Base-by-base conservation (phyloP, 2,113 vertebrate species). In the Anolis carolinensis region DNA sequence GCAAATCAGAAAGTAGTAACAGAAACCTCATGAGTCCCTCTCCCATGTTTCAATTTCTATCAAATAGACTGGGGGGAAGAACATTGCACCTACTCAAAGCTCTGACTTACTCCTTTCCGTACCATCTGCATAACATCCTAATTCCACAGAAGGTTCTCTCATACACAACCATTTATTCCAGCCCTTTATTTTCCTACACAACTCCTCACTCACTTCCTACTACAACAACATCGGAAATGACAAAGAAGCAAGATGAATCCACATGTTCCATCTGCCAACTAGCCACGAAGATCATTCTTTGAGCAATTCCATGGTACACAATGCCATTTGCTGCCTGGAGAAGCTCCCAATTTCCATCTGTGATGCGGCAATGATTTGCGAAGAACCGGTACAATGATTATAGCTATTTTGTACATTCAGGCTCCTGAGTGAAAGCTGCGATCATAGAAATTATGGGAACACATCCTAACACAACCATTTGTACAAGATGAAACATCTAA, bases 341-440 rank as follows among this genome's bases (percentile, higher is more conserved):
- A 39, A 59, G 7, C 21, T 79, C 32, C 59, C 78, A 39, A 79
- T 39, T 63, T 65, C 78, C 55, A 36, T 27, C 34, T 36, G 59
- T 25, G 25, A 79, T 65, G 78, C 18, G 55, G 55, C 55, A 16
- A 59, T 18, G 18, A 79, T 63, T 79, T 55, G 62, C 39, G 59
- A 65, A 34, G 59, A 79, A 79, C 39, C 55, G n/a, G 78, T 79
- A 34, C 59, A 59, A 16, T 79, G 34, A 65, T 65, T 39, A 63
- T 65, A 63, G 59, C 59, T 79, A 63, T 79, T 79, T 65, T 79
- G 21, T 34, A 79, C 78, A 39, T 79, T 62, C 78, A 63, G 78
- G 21, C 39, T 36, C 36, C 78, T 36, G 78, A 39, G 55, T 65
- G 78, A 63, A 65, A 79, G 14, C 34, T 39, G 78, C 20, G 27